Conservation (phyloP, 2,797 vertebrate species). For the Luscinia luscinia region DNA sequence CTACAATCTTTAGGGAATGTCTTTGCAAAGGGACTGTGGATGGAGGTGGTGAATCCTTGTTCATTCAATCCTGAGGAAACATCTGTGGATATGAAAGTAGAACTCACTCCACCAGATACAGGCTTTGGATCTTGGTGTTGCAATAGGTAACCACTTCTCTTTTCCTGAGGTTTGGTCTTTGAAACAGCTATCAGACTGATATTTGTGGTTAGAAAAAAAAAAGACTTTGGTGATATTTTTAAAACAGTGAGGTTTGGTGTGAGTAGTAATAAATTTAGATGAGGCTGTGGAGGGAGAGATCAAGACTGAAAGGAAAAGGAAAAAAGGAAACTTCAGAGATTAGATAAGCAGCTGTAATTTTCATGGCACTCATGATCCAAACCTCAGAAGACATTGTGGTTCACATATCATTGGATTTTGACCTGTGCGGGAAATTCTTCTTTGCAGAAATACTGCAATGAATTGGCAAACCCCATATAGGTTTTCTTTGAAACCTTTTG, state of each 20-base stretch:
- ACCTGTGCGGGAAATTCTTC: conserved; percentile 24
- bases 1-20: not conserved
- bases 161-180: not conserved
- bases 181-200: not conserved
- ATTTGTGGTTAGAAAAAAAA: not conserved
- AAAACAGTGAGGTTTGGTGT: not conserved
- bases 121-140: not conserved
- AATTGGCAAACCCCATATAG: not conserved
- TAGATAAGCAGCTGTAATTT: conserved; percentile 48
- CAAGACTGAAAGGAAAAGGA: not conserved
- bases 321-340: conserved; percentile 22
- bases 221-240: not conserved
- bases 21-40: not conserved
- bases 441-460: conserved; percentile 30
- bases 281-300: not conserved
- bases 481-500: not conserved
- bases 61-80: not conserved
- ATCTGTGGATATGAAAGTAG: not conserved
- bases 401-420: conserved; percentile 29
- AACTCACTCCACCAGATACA: not conserved
- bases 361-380: conserved; percentile 7
- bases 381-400: conserved; percentile 2
- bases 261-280: not conserved
- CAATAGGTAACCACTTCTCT: not conserved
- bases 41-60: not conserved